Conservation (phyloP, 2,113 vertebrate species). For the Peucedramus taeniatus region DNA sequence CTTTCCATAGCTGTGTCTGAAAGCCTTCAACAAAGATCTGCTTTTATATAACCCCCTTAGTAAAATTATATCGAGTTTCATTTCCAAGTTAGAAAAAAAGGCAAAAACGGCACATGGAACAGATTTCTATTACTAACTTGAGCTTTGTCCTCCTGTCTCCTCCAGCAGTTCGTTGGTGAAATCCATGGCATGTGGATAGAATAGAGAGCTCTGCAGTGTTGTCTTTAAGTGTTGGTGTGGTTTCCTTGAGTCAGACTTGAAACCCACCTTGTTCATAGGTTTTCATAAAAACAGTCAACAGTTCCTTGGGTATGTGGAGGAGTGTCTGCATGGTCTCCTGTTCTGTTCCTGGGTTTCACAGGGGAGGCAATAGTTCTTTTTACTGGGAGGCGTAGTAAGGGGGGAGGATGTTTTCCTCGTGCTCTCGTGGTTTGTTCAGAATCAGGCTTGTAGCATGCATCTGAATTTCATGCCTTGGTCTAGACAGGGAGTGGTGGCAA, state of each 20-base stretch:
- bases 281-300: slow-evolving; percentile 70
- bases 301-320: slow-evolving; percentile 67
- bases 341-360: slow-evolving; percentile 58
- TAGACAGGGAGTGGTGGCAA: accelerated
- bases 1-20: neutral
- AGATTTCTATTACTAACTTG: slow-evolving; percentile 39
- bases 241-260: slow-evolving; percentile 79
- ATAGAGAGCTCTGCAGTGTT: slow-evolving; percentile 80
- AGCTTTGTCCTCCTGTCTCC: slow-evolving; percentile 58
- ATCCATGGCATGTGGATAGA: slow-evolving; percentile 80
- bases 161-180: slow-evolving; percentile 74
- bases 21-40: neutral
- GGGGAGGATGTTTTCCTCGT: accelerated
- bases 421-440: neutral
- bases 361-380: neutral
- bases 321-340: slow-evolving; percentile 83
- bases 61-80: neutral
- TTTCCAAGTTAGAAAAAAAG: neutral
- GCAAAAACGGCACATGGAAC: neutral
- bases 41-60: neutral
- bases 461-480: neutral
- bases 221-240: slow-evolving; percentile 72
- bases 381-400: accelerated
- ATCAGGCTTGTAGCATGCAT: neutral
- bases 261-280: slow-evolving; percentile 71